phyloP scores from a whole-genome alignment of 2,888 invertebrate genomes.

The Hesperia comma region DNA sequence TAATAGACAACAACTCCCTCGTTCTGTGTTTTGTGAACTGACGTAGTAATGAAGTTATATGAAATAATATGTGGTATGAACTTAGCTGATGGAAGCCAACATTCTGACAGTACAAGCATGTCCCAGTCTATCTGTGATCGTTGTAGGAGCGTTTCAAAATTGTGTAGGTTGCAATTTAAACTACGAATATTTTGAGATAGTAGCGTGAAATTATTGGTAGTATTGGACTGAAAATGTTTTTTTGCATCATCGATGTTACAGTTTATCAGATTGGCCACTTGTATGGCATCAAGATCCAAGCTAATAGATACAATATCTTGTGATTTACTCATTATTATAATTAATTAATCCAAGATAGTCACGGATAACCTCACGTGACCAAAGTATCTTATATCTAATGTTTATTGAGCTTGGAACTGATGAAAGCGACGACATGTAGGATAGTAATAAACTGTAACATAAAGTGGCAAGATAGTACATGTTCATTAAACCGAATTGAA shows the following conservation, averaged over 20 bases:
- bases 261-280: not conserved
- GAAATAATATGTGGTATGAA: slow-evolving; percentile 37
- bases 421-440: too few relatives aligned
- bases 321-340: not conserved
- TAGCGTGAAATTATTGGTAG: not conserved
- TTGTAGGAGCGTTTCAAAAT: slow-evolving; percentile 5
- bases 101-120: slow-evolving; percentile 44
- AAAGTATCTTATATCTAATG: too few relatives aligned
- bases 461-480: too few relatives aligned
- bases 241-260: slow-evolving; percentile 8
- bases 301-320: not conserved
- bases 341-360: not conserved
- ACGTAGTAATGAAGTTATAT: slow-evolving; percentile 14
- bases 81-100: slow-evolving; percentile 41
- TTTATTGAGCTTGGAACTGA: too few relatives aligned
- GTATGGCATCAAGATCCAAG: slow-evolving; percentile 3
- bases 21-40: slow-evolving; percentile 41
- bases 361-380: slow-evolving; percentile 9
- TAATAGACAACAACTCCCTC: slow-evolving; percentile 45
- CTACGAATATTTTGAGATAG: slow-evolving; percentile 10
- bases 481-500: too few relatives aligned
- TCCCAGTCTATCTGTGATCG: slow-evolving; percentile 38
- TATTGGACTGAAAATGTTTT: not conserved
- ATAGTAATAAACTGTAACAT: too few relatives aligned
- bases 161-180: slow-evolving; percentile 9